Evolutionary conservation across 2,888 invertebrate species (phyloP).

Genomic region (Meiosimyza decipiens): DNA sequence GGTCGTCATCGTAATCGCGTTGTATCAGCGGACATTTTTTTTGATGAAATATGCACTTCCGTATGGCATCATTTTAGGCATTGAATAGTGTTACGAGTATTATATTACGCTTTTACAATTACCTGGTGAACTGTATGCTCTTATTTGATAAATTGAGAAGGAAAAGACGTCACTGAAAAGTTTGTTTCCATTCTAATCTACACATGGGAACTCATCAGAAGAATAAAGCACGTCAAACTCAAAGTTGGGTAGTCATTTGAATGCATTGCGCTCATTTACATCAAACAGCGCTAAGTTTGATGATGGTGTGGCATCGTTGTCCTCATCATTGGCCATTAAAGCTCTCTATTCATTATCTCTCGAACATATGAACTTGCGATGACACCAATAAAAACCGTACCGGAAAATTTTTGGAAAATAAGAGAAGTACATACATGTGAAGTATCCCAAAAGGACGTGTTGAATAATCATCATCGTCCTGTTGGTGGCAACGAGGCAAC

Average conservation of each 20-base stretch:
- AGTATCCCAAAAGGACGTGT: conserved; percentile 58
- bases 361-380: background rate
- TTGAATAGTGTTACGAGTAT: background rate
- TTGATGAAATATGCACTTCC: background rate
- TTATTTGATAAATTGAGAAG: background rate
- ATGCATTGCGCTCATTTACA: conserved; percentile 22
- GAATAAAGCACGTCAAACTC: background rate
- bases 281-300: conserved; percentile 11
- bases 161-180: background rate
- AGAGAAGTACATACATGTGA: conserved; percentile 27
- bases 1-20: conserved; percentile 11
- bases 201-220: conserved; percentile 15
- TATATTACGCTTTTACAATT: no score
- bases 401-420: conserved; percentile 5
- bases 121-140: no score
- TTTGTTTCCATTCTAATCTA: conserved; percentile 6
- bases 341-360: background rate
- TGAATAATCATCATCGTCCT: conserved; percentile 59
- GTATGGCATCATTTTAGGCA: background rate
- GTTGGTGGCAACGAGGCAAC: background rate
- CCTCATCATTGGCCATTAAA: conserved; percentile 10
- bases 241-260: background rate
- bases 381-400: conserved; percentile 15
- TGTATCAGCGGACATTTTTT: no score
- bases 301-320: conserved; percentile 3